These are phyloP conservation scores for Dynastes grantii DNA, from an alignment of 2,888 invertebrate genomes.

Conservation along the genomic window DNA sequence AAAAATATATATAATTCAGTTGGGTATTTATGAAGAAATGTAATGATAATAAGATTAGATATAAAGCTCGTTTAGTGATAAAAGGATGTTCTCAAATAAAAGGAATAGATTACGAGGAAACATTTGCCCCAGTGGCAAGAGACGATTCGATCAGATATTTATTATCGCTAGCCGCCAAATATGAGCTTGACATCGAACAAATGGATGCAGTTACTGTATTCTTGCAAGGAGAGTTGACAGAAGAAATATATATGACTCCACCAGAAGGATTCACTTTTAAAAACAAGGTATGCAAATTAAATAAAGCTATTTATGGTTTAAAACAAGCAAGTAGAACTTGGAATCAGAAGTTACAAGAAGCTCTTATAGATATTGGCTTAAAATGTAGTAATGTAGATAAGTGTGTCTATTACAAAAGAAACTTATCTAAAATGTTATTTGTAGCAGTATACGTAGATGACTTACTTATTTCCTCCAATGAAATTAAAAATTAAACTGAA, in stretches of 20 bases:
- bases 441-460: no score
- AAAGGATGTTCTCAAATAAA: conserved; percentile 20
- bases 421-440: no score
- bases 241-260: conserved; percentile 51
- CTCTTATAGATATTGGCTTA: conserved; percentile 56
- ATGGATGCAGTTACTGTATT: conserved; percentile 25
- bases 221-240: conserved; percentile 15
- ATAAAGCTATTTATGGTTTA: conserved; percentile 60
- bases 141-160: conserved; percentile 10
- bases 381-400: neutral
- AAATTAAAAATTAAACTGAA: conserved; percentile 12
- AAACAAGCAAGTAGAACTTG: no score
- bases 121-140: conserved; percentile 14
- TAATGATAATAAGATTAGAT: neutral
- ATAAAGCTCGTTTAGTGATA: conserved; percentile 9
- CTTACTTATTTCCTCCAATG: no score
- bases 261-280: conserved; percentile 49
- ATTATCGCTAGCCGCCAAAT: conserved; percentile 4
- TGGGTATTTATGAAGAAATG: conserved; percentile 19
- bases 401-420: no score
- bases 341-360: no score
- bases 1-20: neutral
- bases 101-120: conserved; percentile 21
- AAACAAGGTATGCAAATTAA: conserved; percentile 56
- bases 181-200: conserved; percentile 18